Evolutionary conservation across 2,113 vertebrate genomes (phyloP), one percentile per base, ranked within the genome.

Genomic region (Ctenodactylus gundi): DNA sequence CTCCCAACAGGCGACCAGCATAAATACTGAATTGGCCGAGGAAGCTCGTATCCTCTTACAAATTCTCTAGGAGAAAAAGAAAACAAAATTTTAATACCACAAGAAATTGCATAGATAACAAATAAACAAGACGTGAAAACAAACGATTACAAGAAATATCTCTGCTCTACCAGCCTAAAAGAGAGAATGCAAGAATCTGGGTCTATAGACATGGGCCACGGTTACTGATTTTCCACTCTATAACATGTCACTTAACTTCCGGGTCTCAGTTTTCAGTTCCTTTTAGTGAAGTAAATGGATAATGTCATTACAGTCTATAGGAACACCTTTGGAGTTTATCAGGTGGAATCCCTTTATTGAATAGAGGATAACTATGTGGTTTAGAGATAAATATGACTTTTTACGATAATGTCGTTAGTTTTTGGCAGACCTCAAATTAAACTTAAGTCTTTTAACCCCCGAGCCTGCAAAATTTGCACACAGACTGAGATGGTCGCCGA

Each of bases 1-100:
- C 98, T 99, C 98, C 99, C 99, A 95, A 93, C 95, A 6, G 99
- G 98, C 41, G 99, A 99, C 98, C 98, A 99, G 93, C 98, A 85
- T 96, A 99, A 98, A 97, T 99, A 99, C 92, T 99, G 99, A 96
- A 99, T 98, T 84, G 95, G 95, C 90, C 97, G 95, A 95, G 99
- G 99, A 97, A 99, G 98, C 94, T 97, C 97, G 93, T 97, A 97
- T 95, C 98, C 97, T 86, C 91, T 98, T 96, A 99, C 95, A 98
- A 99, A 99, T 77, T 97, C 97, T 96, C 99, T 99, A 97, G 88
- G 98, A 97, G 87, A 83, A 96, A 96, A 97, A 86, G 96, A 94
- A 97, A 58, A 80, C 92, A 49, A 86, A 60, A 67, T 29, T 46
- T 68, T 23, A 92, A 75, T 93, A n/a, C 6, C 92, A 96, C 46